Base-by-base conservation (phyloP, 1,140 invertebrate genomes). In the Caenorhabditis briggsae region DNA sequence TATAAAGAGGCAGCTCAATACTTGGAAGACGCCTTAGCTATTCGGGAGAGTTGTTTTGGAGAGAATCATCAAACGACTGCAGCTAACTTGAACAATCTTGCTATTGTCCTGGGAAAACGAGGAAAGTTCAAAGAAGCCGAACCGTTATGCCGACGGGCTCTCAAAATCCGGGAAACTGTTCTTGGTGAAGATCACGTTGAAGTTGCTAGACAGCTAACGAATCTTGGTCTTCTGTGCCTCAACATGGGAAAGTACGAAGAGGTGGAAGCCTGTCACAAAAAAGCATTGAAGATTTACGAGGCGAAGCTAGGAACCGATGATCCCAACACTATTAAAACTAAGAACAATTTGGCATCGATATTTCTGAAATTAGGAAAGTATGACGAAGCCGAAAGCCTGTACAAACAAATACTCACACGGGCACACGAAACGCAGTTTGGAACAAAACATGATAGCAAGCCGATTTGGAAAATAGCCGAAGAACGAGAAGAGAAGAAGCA, bases 321-420 rank as follows among this genome's bases (percentile, higher is more conserved):
- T 94, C 96, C 20, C 16, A 99, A 99, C 93, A 97, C 99, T 1
- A 97, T 97, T 84, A 99, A 99, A 94, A 99, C 98, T 16, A 99
- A 99, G 94, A 99, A 99, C 93, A 99, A 99, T 93, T 94, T 99
- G 92, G 97, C 97, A 11, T 98, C 97, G 0, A 98, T 97, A 92
- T 99, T 97, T 93, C 94, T 99, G 88, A 99, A 99, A 93, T 97
- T 98, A 94, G 97, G 97, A 70, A 99, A 99, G 94, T 99, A 98
- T 94, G 96, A 97, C 41, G 96, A 98, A 93, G 97, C 97, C 0
- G 97, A 99, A 94, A 95, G 96, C 83, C 94, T 99, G 3, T 99
- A 99, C 94, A 99, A 99, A 93, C 96, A 98, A 94, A 93, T 92
- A 53, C 93, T 99, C 85, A 98, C 97, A 23, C 94, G 97, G 90